Conservation (phyloP, 2,113 vertebrate species). For the Ceuthmochares aereus region DNA sequence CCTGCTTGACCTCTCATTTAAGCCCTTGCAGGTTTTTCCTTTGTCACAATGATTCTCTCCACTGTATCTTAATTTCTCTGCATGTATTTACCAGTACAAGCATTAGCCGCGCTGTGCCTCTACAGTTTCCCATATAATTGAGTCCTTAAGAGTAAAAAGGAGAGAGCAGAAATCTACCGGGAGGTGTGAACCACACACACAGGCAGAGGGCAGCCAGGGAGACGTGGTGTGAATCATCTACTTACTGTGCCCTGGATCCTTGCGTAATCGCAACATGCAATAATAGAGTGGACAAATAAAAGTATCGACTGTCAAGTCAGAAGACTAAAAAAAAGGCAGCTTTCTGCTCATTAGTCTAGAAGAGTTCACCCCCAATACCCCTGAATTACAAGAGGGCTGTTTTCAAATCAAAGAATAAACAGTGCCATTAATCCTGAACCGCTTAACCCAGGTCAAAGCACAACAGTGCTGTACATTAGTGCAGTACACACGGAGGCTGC, state of each 20-base stretch:
- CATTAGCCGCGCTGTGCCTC: not conserved
- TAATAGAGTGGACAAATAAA: not conserved
- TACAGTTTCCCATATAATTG: not conserved
- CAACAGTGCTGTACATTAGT: not conserved
- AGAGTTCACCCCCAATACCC: not conserved
- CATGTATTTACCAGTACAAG: fast-evolving
- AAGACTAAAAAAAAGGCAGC: not conserved
- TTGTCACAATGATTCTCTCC: not conserved
- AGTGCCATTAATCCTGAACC: not conserved
- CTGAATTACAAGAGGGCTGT: not conserved
- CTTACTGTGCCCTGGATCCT: not conserved
- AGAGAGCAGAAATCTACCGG: not conserved
- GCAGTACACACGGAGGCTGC: not conserved
- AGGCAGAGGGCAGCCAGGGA: not conserved
- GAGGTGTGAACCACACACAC: not conserved
- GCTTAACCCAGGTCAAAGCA: not conserved
- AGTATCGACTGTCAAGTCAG: not conserved
- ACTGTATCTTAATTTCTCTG: not conserved
- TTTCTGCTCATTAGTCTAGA: not conserved
- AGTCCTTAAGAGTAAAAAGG: not conserved
- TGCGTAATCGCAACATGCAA: not conserved
- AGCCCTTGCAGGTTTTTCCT: not conserved
- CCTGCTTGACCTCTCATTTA: not conserved
- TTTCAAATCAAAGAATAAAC: not conserved
- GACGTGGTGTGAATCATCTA: too few relatives aligned